These are phyloP conservation scores for Hipparchia sbordonii DNA, from an alignment of 2,888 invertebrate species.

Conservation along the genomic window DNA sequence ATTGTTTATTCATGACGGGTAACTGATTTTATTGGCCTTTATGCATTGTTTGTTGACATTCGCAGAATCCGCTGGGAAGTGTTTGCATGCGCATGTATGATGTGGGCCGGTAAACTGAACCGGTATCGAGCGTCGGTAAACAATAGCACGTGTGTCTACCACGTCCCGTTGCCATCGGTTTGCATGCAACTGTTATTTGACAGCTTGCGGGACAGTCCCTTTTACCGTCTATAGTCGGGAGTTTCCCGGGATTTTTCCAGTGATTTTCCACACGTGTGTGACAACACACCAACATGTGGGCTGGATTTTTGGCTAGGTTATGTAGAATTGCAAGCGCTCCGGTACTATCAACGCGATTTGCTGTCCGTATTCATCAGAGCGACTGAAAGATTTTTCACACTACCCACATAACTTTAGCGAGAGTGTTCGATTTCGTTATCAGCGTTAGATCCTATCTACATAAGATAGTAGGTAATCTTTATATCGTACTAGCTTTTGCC, in stretches of 20 bases:
- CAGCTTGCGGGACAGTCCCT: not conserved
- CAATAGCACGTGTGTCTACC: constrained; percentile 23
- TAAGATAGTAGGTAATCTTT: no score
- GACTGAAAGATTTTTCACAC: no score
- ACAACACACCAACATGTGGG: no score
- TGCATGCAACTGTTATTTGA: constrained; percentile 22
- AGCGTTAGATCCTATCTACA: no score
- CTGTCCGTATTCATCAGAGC: no score
- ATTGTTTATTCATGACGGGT: constrained; percentile 53
- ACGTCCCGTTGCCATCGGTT: constrained; percentile 20
- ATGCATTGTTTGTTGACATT: constrained; percentile 56
- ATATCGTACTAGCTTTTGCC: no score
- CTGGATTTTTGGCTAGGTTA: no score
- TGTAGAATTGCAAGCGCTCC: no score
- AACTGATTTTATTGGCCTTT: constrained; percentile 59
- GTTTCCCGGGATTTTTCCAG: not conserved
- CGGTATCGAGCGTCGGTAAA: constrained; percentile 24
- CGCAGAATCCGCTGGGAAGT: constrained; percentile 50
- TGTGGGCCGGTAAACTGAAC: constrained; percentile 51
- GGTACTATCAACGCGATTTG: no score
- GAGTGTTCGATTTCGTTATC: no score
- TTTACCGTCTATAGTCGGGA: not conserved
- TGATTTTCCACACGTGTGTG: not conserved
- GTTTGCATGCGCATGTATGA: constrained; percentile 45
- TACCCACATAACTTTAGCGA: no score